phyloP scores from a whole-genome alignment of 1,140 invertebrate species.

The Achatina immaculata region DNA sequence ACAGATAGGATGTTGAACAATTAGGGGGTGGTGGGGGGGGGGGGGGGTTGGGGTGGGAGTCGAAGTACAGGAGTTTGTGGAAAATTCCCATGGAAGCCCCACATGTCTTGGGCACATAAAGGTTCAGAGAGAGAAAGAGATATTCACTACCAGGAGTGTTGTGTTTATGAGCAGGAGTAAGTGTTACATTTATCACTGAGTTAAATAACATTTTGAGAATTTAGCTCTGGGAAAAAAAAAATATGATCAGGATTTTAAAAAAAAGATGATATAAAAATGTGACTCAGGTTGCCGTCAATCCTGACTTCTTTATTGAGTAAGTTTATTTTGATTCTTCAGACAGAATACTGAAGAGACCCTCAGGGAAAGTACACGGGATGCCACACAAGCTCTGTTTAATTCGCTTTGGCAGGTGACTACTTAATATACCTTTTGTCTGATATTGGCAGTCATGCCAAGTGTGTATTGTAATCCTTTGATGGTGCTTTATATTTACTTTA shows the following conservation, averaged over 20 bases:
- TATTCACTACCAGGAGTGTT: too few species aligned
- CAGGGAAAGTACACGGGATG: neutral
- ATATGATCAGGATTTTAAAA: neutral
- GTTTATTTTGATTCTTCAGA: slow-evolving; percentile 8
- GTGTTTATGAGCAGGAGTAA: too few species aligned
- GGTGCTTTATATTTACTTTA: neutral
- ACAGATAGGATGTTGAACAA: too few species aligned
- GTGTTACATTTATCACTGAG: neutral
- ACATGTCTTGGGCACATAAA: too few species aligned
- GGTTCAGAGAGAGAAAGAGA: too few species aligned
- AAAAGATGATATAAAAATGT: neutral
- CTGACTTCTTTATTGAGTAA: too few species aligned
- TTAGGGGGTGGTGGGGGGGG: too few species aligned
- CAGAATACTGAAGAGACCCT: slow-evolving; percentile 9
- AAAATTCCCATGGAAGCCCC: too few species aligned
- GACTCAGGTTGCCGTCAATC: too few species aligned
- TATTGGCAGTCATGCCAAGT: neutral
- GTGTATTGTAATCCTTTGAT: neutral
- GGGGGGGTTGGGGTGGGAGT: too few species aligned
- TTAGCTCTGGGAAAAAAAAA: neutral
- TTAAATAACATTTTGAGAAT: neutral
- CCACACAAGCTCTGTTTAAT: slow-evolving; percentile 34
- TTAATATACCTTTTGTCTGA: neutral
- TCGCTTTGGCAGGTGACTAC: slow-evolving; percentile 32
- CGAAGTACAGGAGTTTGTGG: too few species aligned